Percentiles rank a stretch among this genome's conserved stretches.
phyloP scores from a whole-genome alignment of 2,797 vertebrate species.

The Pangasius mekongensis region DNA sequence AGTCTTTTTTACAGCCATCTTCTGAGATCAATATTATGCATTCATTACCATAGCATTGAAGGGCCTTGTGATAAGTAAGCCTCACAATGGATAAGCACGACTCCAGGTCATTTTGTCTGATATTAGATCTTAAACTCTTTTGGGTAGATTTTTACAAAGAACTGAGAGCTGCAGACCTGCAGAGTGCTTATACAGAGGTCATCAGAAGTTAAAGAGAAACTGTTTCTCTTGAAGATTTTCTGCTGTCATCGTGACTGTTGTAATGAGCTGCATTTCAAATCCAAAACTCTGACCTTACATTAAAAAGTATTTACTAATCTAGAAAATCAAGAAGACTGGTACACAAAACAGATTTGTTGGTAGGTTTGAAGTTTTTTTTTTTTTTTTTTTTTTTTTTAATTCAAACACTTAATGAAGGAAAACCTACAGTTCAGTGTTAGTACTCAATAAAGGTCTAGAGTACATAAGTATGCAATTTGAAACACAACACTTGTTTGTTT shows the following conservation, averaged over 20 bases:
- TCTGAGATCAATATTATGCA: neutral
- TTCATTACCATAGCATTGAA: neutral
- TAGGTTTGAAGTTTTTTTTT: neutral
- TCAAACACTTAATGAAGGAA: neutral
- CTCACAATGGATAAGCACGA: neutral
- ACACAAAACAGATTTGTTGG: too few relatives aligned
- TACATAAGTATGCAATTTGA: neutral
- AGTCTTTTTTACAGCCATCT: neutral
- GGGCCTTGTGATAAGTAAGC: neutral
- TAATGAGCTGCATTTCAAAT: neutral
- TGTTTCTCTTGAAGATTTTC: neutral
- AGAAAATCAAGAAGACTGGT: too few relatives aligned
- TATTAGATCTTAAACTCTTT: neutral
- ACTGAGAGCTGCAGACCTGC: neutral
- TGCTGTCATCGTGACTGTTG: neutral
- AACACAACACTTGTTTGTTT: neutral
- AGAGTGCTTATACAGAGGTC: neutral
- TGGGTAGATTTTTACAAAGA: neutral
- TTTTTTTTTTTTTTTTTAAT: neutral
- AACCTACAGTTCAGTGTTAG: too few relatives aligned
- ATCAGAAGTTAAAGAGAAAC: neutral
- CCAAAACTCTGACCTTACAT: neutral
- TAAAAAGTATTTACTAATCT: neutral
- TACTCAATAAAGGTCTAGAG: neutral
- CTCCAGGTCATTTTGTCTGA: neutral